Percentiles rank a stretch among this genome's conserved stretches.
Evolutionary conservation across 2,113 vertebrate genomes (phyloP).

Genomic region (Lepus timidus): DNA sequence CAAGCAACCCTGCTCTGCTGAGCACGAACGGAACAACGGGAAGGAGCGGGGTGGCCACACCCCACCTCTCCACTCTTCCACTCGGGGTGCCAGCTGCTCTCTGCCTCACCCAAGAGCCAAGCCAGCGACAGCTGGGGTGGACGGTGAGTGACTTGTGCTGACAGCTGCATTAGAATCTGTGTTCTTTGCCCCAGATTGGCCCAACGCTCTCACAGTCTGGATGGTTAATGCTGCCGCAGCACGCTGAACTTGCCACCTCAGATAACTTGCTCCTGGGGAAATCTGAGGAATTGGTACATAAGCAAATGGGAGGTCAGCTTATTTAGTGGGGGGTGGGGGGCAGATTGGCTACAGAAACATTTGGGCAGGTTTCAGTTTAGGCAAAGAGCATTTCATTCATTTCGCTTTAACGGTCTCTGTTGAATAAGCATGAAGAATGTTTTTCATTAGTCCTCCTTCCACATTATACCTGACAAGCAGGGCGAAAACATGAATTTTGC

Average conservation of each 20-base stretch:
- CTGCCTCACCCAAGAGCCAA: neutral
- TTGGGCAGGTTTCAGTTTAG: conserved; percentile 80
- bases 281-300: conserved; percentile 41
- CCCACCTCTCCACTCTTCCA: neutral
- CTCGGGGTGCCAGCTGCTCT: neutral
- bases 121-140: neutral
- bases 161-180: neutral
- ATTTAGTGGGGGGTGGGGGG: neutral
- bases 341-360: conserved; percentile 74
- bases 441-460: conserved; percentile 77
- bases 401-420: conserved; percentile 75
- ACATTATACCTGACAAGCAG: conserved; percentile 83
- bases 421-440: conserved; percentile 83
- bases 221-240: conserved; percentile 30
- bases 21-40: neutral
- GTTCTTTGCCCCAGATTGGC: conserved; percentile 14
- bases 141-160: neutral
- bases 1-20: neutral
- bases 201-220: conserved; percentile 17
- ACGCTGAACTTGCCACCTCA: neutral
- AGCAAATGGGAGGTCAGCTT: conserved; percentile 73
- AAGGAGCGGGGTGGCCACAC: neutral
- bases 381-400: conserved; percentile 69
- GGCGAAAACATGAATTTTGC: conserved; percentile 84
- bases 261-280: conserved; percentile 44